These are phyloP conservation scores for Pantherophis guttatus DNA, from an alignment of 2,113 vertebrate genomes.

Conservation along the genomic window DNA sequence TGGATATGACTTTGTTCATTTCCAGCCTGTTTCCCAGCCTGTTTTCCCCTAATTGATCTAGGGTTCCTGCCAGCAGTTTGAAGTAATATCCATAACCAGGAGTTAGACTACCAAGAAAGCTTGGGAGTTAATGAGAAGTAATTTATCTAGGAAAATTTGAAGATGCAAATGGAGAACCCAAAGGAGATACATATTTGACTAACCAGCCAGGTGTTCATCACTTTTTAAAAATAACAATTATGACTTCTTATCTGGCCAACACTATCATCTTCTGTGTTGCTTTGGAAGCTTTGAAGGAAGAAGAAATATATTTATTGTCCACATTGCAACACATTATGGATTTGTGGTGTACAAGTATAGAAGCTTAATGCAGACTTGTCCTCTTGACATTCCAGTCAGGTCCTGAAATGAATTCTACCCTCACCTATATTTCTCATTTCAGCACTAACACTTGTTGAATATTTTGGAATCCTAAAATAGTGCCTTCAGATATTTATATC, in stretches of 20 bases:
- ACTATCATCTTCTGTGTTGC: neutral
- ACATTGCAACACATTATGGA: neutral
- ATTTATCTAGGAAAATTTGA: neutral
- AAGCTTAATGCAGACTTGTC: neutral
- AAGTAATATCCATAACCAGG: neutral
- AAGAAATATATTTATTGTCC: neutral
- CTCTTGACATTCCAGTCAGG: neutral
- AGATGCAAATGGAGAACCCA: neutral
- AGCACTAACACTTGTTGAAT: neutral
- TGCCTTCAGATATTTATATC: no score
- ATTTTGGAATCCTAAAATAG: neutral
- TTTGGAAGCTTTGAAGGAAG: neutral
- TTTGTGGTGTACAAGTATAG: neutral
- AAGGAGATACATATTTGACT: neutral
- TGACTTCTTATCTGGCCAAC: neutral
- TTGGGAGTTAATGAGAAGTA: neutral
- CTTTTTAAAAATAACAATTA: neutral
- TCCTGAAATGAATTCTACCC: neutral
- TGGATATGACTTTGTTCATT: neutral
- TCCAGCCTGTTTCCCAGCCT: neutral
- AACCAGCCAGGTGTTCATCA: neutral
- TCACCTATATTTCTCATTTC: neutral
- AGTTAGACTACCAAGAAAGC: neutral
- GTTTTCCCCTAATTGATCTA: neutral
- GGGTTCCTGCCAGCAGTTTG: neutral